Conservation (phyloP, 2,888 invertebrate species). For the Amphipyra berbera region DNA sequence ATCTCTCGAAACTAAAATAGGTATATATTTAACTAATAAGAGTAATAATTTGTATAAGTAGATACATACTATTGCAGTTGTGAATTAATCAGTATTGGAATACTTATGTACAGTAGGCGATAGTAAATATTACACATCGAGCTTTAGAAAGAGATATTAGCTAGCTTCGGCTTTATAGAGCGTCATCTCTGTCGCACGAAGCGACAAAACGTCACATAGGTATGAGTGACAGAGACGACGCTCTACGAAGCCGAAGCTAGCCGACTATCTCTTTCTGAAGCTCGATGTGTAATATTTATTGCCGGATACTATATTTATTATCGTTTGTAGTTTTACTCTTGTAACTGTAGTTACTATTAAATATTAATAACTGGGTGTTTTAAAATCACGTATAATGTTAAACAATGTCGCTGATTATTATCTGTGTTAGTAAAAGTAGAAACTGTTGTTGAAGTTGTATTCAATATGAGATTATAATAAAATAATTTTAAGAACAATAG, state of each 20-base stretch:
- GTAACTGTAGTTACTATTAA: slow-evolving; percentile 15
- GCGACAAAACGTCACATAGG: no score
- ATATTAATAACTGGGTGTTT: slow-evolving; percentile 19
- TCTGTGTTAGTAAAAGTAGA: slow-evolving; percentile 66
- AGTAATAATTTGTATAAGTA: neutral
- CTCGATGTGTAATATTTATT: no score
- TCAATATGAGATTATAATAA: slow-evolving; percentile 54
- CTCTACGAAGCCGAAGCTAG: no score
- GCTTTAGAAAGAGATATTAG: no score
- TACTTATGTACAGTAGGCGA: neutral
- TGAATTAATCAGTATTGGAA: slow-evolving; percentile 26
- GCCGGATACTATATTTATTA: slow-evolving; percentile 23
- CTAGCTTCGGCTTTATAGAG: no score
- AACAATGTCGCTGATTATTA: slow-evolving; percentile 29
- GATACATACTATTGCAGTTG: neutral
- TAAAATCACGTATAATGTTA: slow-evolving; percentile 31
- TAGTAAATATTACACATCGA: no score
- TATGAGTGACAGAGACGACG: no score
- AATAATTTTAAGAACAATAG: slow-evolving; percentile 22
- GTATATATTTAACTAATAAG: neutral
- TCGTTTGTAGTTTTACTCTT: slow-evolving; percentile 39
- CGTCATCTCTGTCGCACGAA: no score
- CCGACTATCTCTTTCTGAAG: no score
- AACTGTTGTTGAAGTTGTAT: slow-evolving; percentile 70
- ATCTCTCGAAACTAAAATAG: no score